Evolutionary conservation across 1,140 invertebrate species (phyloP).

Genomic region (Zaprionus inermis): DNA sequence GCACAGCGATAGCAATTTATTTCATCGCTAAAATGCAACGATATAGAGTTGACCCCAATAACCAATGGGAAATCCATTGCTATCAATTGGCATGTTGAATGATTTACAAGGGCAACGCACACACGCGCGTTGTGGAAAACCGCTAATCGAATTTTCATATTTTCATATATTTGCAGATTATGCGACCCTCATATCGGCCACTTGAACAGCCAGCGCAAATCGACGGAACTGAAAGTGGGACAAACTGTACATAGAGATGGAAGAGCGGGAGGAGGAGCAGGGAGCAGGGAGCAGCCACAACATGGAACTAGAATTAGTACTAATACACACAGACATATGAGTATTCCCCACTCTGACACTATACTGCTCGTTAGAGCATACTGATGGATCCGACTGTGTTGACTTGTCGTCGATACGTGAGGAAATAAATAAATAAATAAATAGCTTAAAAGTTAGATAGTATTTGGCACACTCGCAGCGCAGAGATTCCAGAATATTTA

Average conservation of each 20-base stretch:
- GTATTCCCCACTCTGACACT: constrained; percentile 2
- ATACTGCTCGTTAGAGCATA: background rate
- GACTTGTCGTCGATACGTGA: constrained; percentile 46
- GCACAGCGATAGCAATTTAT: background rate
- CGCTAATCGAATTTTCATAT: constrained; percentile 77
- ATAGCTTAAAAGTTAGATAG: constrained; percentile 51
- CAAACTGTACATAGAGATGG: constrained; percentile 70
- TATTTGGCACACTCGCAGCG: constrained; percentile 29
- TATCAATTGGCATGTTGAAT: constrained; percentile 5
- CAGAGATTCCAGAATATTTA: constrained; percentile 61
- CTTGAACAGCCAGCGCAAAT: constrained; percentile 53
- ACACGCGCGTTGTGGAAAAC: constrained; percentile 36
- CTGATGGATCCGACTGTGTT: constrained; percentile 34
- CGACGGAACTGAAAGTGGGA: constrained; percentile 58
- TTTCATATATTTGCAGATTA: constrained; percentile 75
- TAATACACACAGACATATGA: constrained; percentile 14
- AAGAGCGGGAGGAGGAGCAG: background rate
- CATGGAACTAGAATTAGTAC: constrained; percentile 39
- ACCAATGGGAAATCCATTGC: constrained; percentile 6
- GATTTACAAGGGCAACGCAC: constrained; percentile 12
- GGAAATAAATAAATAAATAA: constrained; percentile 55
- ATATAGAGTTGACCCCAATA: constrained; percentile 5
- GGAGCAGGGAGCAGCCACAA: constrained; percentile 34
- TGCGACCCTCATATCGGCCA: constrained; percentile 69
- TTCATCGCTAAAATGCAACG: background rate